phyloP scores from a whole-genome alignment of 2,888 invertebrate species.

The Vandiemenella viatica region DNA sequence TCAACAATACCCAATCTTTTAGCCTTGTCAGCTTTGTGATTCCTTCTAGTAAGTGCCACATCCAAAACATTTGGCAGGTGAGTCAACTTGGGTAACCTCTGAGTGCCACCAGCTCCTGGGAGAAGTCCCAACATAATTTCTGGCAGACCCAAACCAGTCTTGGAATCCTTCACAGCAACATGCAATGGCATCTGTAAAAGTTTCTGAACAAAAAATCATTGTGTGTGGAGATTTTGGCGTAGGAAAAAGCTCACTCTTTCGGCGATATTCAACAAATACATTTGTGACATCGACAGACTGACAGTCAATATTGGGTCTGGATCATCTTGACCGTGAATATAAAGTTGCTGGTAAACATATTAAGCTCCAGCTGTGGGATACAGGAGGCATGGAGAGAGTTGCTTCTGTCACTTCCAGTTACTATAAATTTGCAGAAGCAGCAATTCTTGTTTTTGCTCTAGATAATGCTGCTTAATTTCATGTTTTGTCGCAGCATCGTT shows the following conservation, averaged over 20 bases:
- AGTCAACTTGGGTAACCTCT: conserved; percentile 66
- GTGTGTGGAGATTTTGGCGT: conserved; percentile 92
- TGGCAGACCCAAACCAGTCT: conserved; percentile 80
- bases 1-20: conserved; percentile 93
- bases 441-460: conserved; percentile 77
- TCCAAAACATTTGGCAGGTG: conserved; percentile 79
- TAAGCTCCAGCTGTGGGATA: conserved; percentile 90
- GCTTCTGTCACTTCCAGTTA: conserved; percentile 90
- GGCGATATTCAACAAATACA: conserved; percentile 79
- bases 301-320: conserved; percentile 78
- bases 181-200: conserved; percentile 69
- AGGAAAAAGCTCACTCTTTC: conserved; percentile 85
- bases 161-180: conserved; percentile 84
- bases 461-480: conserved; percentile 88
- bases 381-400: conserved; percentile 91
- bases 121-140: conserved; percentile 96
- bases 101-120: conserved; percentile 94
- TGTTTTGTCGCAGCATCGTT: conserved; percentile 75
- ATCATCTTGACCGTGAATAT: conserved; percentile 75
- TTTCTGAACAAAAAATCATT: conserved; percentile 82
- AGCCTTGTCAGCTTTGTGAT: conserved; percentile 76
- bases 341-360: conserved; percentile 58
- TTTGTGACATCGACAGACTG: conserved; percentile 70
- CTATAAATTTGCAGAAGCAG: conserved; percentile 90
- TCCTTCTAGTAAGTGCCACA: conserved; percentile 84